A percentile compares a stretch with the other conserved stretches of the same genome.
phyloP scores from a whole-genome alignment of 2,113 vertebrate genomes.

The Holacanthus passer region DNA sequence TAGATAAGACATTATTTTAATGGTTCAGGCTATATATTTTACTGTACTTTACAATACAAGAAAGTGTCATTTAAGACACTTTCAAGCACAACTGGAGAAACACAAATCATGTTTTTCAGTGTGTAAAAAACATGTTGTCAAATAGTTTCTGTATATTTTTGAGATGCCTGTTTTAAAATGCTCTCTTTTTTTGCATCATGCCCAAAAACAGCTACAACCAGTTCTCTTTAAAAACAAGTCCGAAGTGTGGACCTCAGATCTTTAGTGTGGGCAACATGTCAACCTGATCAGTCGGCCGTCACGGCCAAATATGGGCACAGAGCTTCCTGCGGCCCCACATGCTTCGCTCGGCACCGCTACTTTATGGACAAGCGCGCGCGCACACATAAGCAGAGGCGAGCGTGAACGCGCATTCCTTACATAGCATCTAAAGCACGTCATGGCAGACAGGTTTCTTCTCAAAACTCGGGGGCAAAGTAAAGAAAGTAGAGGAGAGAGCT shows the following conservation, averaged over 20 bases:
- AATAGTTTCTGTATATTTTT: neutral
- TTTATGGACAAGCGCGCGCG: slow-evolving; percentile 15
- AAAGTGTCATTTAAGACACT: neutral
- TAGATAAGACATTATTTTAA: neutral
- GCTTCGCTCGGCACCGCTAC: slow-evolving; percentile 28
- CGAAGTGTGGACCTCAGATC: neutral
- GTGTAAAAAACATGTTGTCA: neutral
- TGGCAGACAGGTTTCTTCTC: slow-evolving; percentile 58
- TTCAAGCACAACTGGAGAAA: neutral
- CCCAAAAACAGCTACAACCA: neutral
- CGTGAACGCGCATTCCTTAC: slow-evolving; percentile 68
- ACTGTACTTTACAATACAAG: neutral
- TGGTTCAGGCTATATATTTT: neutral
- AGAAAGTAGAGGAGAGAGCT: slow-evolving; percentile 6
- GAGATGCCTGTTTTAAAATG: neutral
- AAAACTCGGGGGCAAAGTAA: slow-evolving; percentile 35
- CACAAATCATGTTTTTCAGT: neutral
- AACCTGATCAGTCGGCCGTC: slow-evolving; percentile 43
- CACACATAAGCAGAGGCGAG: neutral
- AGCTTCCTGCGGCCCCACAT: slow-evolving; percentile 67
- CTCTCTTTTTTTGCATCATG: neutral
- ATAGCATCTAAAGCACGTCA: slow-evolving; percentile 68
- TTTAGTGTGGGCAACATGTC: slow-evolving; percentile 32
- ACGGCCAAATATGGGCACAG: slow-evolving; percentile 66
- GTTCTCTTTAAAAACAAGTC: neutral